Evolutionary conservation across 1,140 invertebrate genomes (phyloP), one percentile per base, ranked within the genome.

Genomic region (Cydia splendana): DNA sequence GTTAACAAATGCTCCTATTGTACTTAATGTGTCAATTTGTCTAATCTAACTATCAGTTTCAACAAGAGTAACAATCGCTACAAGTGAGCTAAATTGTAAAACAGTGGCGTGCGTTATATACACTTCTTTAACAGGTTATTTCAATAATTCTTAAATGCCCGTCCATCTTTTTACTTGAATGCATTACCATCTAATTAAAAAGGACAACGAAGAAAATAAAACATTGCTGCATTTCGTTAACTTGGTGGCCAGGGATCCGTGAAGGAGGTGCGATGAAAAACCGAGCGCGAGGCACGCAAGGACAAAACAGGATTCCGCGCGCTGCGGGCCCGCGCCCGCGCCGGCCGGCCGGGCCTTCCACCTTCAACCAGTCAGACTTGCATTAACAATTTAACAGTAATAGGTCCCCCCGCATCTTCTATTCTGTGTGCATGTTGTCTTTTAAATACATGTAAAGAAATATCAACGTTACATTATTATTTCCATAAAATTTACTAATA

Each of bases 221-320:
- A 57, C 15, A 57, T 57, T 18, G 13, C 6, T 57, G 15, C n/a
- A 18, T 57, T 57, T 7, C 53, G 53, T 57, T 57, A 57, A 57
- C 53, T 57, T 53, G 51, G 30, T 34, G 65, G 65, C 30, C 28
- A 6, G 65, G 30, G 30, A 6, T 69, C 30, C 65, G 73, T 34
- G 38, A 74, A 67, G 65, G 45, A 42, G 38, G 38, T 12, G 42
- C 20, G 38, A 48, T 30, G 73, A 74, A 74, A 74, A 74, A 74
- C 42, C 45, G 77, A 76, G 24, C 71, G 62, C 74, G 78, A 81
- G 24, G 65, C 65, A 81, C 77, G 77, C 76, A 73, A 80, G 76
- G 65, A 78, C 81, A 79, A 79, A 83, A 81, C 82, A 79, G 77
- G 80, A 78, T 83, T 81, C 77, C 77, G 69, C 65, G 80, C 80